Evolutionary conservation across 2,888 invertebrate genomes (phyloP).

Genomic region (Epinotia brunnichana): DNA sequence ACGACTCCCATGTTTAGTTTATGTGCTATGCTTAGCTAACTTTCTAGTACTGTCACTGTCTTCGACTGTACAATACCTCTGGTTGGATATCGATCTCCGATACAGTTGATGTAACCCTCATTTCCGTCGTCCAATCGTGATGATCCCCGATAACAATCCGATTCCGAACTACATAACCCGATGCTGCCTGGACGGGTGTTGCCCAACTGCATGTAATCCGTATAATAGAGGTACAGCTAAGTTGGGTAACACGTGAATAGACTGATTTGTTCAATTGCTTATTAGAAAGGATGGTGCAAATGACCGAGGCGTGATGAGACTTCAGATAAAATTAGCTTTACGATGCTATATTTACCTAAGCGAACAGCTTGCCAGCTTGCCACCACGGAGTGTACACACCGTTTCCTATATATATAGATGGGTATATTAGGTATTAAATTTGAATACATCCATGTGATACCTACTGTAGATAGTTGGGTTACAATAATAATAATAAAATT

Average conservation of each 20-base stretch:
- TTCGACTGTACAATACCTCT: neutral
- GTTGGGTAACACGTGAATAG: conserved; percentile 11
- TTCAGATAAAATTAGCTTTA: conserved; percentile 1
- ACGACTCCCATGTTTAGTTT: too few relatives aligned
- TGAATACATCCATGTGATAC: too few relatives aligned
- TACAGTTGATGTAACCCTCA: neutral
- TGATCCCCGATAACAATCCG: conserved; percentile 12
- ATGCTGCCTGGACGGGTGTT: neutral
- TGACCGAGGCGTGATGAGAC: neutral
- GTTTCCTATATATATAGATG: neutral
- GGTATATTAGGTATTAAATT: too few relatives aligned
- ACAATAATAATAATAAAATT: too few relatives aligned
- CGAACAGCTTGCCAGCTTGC: neutral
- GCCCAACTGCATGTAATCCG: neutral
- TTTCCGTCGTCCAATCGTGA: conserved; percentile 17
- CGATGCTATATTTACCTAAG: neutral
- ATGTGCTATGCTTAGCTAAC: neutral
- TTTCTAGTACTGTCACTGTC: neutral
- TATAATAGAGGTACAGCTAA: neutral
- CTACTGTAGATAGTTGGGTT: too few relatives aligned
- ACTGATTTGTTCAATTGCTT: conserved; percentile 13
- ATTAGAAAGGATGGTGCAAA: conserved; percentile 20
- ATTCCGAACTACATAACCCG: conserved; percentile 1
- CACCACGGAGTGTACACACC: neutral
- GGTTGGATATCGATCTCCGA: neutral